Conservation (phyloP, 2,797 vertebrate genomes). For the Pachyuromys duprasi region DNA sequence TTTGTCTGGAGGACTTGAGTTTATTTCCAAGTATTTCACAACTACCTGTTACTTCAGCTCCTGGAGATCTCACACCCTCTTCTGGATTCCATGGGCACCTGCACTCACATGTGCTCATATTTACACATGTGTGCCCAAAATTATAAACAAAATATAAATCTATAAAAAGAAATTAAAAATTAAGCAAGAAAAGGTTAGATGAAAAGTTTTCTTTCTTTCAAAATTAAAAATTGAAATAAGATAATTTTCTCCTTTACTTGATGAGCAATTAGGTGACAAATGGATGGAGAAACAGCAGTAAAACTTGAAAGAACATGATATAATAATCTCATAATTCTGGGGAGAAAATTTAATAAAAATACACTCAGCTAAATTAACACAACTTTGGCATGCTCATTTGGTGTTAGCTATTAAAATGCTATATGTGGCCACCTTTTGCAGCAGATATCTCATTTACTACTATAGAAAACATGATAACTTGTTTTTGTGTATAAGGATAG, state of each 20-base stretch:
- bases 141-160: background rate
- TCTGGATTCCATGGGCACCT: background rate
- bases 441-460: background rate
- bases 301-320: background rate
- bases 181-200: background rate
- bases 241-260: conserved; percentile 2
- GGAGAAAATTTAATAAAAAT: background rate
- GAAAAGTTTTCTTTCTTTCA: conserved; percentile 7
- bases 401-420: background rate
- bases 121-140: background rate
- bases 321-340: background rate
- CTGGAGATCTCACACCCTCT: background rate
- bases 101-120: background rate
- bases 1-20: background rate
- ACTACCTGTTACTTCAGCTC: no score
- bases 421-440: background rate
- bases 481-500: background rate
- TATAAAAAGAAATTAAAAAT: conserved; percentile 35
- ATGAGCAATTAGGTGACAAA: conserved; percentile 19
- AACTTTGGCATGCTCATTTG: background rate
- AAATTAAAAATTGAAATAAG: background rate
- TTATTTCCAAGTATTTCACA: background rate
- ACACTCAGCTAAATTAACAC: background rate
- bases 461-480: background rate
- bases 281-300: background rate